Conservation (phyloP, 2,113 vertebrate genomes). For the Patagioenas fasciata region DNA sequence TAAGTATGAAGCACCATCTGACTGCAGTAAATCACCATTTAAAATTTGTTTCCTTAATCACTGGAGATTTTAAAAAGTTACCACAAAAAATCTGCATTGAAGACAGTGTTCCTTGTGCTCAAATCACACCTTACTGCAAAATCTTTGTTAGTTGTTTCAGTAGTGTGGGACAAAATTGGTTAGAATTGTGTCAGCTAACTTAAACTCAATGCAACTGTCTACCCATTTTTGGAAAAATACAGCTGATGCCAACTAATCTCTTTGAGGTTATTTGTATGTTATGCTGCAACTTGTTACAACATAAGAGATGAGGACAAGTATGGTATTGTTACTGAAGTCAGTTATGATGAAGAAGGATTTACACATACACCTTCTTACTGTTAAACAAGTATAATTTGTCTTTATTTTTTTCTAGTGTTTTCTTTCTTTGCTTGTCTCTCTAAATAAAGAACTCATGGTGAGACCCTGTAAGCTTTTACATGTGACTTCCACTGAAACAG, state of each 20-base stretch:
- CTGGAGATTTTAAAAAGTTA: not conserved
- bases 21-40: not conserved
- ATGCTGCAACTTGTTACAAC: not conserved
- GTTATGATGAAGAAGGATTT: not conserved
- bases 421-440: not conserved
- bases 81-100: not conserved
- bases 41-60: not conserved
- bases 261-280: not conserved
- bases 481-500: not conserved
- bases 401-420: not conserved
- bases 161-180: not conserved
- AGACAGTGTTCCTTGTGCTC: not conserved
- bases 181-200: not conserved
- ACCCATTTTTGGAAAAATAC: not conserved
- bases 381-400: not conserved
- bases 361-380: not conserved
- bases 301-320: not conserved
- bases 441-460: not conserved
- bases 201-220: not conserved
- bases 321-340: not conserved
- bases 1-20: constrained; percentile 73
- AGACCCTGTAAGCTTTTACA: not conserved
- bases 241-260: not conserved
- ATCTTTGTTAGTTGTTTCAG: not conserved
- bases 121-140: not conserved